Base-by-base conservation (phyloP, 2,888 invertebrate genomes). In the Mystacides longicornis region DNA sequence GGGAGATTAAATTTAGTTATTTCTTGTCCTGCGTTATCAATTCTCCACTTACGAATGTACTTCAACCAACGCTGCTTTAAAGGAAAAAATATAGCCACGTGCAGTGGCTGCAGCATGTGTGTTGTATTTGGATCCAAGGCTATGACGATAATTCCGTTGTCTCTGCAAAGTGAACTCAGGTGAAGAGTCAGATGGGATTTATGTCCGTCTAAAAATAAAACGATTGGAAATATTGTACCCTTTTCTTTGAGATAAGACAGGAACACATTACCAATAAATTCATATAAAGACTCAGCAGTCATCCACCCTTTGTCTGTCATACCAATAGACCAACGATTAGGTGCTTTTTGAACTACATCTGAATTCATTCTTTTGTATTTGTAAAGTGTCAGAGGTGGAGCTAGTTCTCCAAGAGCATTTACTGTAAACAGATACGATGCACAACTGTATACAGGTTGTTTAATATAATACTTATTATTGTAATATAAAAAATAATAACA, bases 191-290 rank as follows among this genome's bases (percentile, higher is more conserved):
- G 22, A 51, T 51, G 43, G 3, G 45, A 45, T 23, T 18, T 18
- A 19, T 51, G 51, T 1, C 45, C 23, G 16, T 51, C 43, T 7
- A 51, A 3, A 45, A 51, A 23, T n/a, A 49, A 42, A 7, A 51
- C 3, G 37, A 51, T 19, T 2, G 37, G 42, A 31, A 31, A 31
- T 7, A 5, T 21, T 14, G 23, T 49, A 5, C 27, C 27, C 3
- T 9, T 49, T 19, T 49, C 31, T 3, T 18, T 49, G 2, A 49
- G 49, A 16, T 27, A 31, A 2, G 27, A 11, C 19, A 23, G 3
- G 19, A 49, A 49, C 3, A 18, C 19, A 31, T 49, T 49, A 31
- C 23, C 19, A 4, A 49, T 16, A 20, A 31, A 49, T 9, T 49
- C 27, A 31, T 31, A 49, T 9, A 49, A 49, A 4, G 31, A 5